These are phyloP conservation scores for Eulemur rufifrons DNA, from an alignment of 2,113 vertebrate genomes.

Conservation along the genomic window DNA sequence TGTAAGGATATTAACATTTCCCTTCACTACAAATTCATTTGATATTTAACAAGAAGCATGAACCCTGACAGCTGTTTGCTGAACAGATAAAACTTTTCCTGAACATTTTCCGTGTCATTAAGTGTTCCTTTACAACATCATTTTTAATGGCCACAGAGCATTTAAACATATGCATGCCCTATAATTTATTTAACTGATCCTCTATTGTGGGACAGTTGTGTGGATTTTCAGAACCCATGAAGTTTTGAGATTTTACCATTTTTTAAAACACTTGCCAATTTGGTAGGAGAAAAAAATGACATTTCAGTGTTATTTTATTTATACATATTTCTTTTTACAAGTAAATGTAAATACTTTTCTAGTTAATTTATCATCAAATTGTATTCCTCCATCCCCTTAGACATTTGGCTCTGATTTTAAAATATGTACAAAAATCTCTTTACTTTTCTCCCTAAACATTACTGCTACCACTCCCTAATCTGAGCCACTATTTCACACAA, in stretches of 20 bases:
- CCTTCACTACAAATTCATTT: slow-evolving; percentile 46
- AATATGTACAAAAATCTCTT: neutral
- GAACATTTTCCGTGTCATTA: slow-evolving; percentile 51
- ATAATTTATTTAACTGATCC: slow-evolving; percentile 47
- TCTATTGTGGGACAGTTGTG: neutral
- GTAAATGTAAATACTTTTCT: slow-evolving; percentile 22
- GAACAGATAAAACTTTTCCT: slow-evolving; percentile 51
- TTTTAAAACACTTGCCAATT: neutral
- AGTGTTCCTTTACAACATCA: slow-evolving; percentile 40
- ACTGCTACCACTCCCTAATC: neutral
- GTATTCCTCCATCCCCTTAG: neutral
- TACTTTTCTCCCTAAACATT: neutral
- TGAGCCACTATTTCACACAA: neutral
- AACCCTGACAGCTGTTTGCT: slow-evolving; percentile 40
- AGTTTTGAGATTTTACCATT: neutral
- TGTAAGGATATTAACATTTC: slow-evolving; percentile 46
- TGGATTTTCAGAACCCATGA: neutral
- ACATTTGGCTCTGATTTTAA: neutral
- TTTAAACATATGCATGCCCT: slow-evolving; percentile 11
- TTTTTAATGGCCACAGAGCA: slow-evolving; percentile 31
- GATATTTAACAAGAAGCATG: slow-evolving; percentile 53
- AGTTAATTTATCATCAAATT: neutral
- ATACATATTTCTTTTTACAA: neutral
- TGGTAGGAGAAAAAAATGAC: neutral
- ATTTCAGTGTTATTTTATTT: neutral